These are phyloP conservation scores for Rallus limicola DNA, from an alignment of 2,113 vertebrate species.

Conservation along the genomic window DNA sequence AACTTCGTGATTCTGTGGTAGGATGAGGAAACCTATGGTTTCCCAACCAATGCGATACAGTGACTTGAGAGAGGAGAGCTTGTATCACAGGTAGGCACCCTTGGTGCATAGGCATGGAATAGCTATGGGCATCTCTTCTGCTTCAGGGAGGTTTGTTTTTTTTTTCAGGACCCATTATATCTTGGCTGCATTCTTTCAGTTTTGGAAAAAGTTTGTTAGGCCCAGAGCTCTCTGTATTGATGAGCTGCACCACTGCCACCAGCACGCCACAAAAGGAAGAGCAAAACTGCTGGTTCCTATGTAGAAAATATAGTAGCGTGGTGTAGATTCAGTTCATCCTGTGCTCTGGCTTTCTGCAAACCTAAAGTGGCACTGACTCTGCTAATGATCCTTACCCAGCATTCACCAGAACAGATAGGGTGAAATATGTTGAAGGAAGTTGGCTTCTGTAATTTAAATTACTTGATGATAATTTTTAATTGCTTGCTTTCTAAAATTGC, in stretches of 20 bases:
- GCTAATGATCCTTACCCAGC: neutral
- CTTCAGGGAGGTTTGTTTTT: neutral
- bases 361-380: neutral
- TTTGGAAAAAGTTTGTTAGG: neutral
- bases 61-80: neutral
- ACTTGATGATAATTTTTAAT: conserved; percentile 14
- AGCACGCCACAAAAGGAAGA: neutral
- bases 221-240: neutral
- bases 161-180: neutral
- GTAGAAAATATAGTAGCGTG: neutral
- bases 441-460: neutral
- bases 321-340: neutral
- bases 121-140: neutral
- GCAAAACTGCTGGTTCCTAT: neutral
- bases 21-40: neutral
- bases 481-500: conserved; percentile 10
- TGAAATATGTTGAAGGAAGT: neutral
- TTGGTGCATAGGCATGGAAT: neutral
- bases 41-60: neutral
- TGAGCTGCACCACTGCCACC: neutral
- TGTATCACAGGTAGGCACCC: neutral
- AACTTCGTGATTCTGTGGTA: neutral
- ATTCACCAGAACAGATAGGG: neutral
- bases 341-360: neutral
- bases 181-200: neutral